phyloP scores from a whole-genome alignment of 2,113 vertebrate species.

The Muscicapa adusta region DNA sequence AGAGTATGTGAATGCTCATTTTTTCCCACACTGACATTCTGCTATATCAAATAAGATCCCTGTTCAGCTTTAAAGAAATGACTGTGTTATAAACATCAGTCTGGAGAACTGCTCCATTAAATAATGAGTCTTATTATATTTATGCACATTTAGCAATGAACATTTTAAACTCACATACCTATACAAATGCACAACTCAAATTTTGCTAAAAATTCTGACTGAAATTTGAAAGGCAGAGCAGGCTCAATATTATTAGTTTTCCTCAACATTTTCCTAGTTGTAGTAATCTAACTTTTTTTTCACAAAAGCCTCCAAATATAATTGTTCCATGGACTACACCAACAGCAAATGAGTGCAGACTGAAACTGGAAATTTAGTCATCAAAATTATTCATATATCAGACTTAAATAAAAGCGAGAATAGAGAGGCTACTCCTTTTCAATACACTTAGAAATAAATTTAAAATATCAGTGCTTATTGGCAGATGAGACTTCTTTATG shows the following conservation, averaged over 20 bases:
- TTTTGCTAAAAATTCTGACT: background rate
- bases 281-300: background rate
- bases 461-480: background rate
- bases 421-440: background rate
- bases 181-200: background rate
- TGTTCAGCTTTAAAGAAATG: background rate
- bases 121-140: background rate
- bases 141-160: background rate
- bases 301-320: background rate
- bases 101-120: background rate
- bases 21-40: background rate
- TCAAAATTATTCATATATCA: background rate
- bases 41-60: background rate
- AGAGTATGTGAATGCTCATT: background rate
- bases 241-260: background rate
- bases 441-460: background rate
- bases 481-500: background rate
- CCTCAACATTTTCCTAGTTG: background rate
- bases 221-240: background rate
- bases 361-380: background rate
- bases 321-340: background rate
- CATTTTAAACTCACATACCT: background rate
- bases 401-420: background rate
- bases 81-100: background rate
- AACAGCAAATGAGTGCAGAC: background rate